Conservation (phyloP, 2,797 vertebrate genomes). For the Taenioides sp. region DNA sequence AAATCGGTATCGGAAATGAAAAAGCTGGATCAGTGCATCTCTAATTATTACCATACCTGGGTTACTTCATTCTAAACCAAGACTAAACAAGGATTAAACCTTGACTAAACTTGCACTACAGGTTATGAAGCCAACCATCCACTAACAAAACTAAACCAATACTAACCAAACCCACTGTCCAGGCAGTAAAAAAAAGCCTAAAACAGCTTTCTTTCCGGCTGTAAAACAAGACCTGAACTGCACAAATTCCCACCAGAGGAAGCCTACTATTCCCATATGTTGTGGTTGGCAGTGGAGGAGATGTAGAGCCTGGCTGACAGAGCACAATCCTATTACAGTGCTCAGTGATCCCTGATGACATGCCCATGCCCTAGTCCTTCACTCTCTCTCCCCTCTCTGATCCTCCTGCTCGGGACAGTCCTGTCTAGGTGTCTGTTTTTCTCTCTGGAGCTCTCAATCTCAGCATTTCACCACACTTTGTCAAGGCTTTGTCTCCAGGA, state of each 20-base stretch:
- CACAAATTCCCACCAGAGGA: slow-evolving; percentile 1
- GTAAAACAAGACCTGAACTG: slow-evolving; percentile 1
- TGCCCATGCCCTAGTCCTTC: slow-evolving; percentile 32
- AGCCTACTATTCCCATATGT: slow-evolving; percentile 50
- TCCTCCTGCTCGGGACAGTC: slow-evolving; percentile 30
- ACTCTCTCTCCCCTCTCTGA: slow-evolving; percentile 24
- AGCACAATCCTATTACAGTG: slow-evolving; percentile 71
- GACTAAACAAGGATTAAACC: not conserved
- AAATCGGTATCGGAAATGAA: no score
- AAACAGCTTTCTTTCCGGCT: not conserved
- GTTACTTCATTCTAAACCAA: not conserved
- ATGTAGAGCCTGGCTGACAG: slow-evolving; percentile 50
- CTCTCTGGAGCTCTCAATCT: slow-evolving; percentile 28
- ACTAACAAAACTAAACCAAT: not conserved
- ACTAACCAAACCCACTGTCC: not conserved
- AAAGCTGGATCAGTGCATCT: no score
- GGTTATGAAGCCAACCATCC: not conserved
- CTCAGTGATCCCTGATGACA: slow-evolving; percentile 73
- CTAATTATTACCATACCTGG: not conserved
- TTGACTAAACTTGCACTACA: no score
- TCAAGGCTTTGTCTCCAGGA: slow-evolving; percentile 10
- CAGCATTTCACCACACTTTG: slow-evolving; percentile 1
- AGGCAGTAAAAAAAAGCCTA: not conserved
- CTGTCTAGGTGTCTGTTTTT: slow-evolving; percentile 19
- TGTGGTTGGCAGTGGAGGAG: slow-evolving; percentile 49